phyloP scores from a whole-genome alignment of 2,797 vertebrate species.

The Lutjanus campechanus region DNA sequence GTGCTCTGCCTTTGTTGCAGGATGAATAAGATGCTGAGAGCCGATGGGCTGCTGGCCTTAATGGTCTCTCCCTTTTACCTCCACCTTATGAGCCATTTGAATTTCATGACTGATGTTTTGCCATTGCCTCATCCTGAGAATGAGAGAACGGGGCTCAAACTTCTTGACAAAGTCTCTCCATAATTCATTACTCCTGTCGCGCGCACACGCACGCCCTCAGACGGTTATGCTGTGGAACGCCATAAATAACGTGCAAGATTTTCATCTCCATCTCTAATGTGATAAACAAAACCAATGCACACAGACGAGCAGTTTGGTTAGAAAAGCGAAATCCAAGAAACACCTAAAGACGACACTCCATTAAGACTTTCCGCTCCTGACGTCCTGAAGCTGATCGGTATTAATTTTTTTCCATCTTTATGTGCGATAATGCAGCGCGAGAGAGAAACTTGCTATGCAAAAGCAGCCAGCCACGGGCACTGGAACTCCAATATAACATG shows the following conservation, averaged over 20 bases:
- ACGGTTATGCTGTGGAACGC: background rate
- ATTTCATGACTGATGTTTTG: slow-evolving; percentile 63
- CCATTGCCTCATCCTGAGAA: slow-evolving; percentile 39
- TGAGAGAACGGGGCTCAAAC: slow-evolving; percentile 42
- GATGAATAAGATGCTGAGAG: slow-evolving; percentile 72
- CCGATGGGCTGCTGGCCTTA: slow-evolving; percentile 67
- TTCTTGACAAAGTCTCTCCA: slow-evolving; percentile 49
- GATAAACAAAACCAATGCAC: slow-evolving; percentile 18
- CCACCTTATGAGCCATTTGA: slow-evolving; percentile 58
- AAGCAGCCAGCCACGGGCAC: background rate
- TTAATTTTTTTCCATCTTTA: background rate
- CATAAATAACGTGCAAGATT: slow-evolving; percentile 20
- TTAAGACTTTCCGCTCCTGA: background rate
- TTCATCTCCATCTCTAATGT: slow-evolving; percentile 24
- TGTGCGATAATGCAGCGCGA: slow-evolving; percentile 2
- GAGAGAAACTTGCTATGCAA: background rate
- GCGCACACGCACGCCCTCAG: background rate
- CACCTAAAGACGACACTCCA: background rate
- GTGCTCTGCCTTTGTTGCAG: slow-evolving; percentile 64
- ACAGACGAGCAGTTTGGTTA: background rate
- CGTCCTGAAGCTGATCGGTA: background rate
- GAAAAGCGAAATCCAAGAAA: background rate
- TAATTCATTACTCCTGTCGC: slow-evolving; percentile 41
- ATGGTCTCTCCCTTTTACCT: slow-evolving; percentile 66
- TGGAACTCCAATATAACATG: slow-evolving; percentile 64